Evolutionary conservation across 1,140 invertebrate genomes (phyloP).

Genomic region (Drosophila sturtevanti): DNA sequence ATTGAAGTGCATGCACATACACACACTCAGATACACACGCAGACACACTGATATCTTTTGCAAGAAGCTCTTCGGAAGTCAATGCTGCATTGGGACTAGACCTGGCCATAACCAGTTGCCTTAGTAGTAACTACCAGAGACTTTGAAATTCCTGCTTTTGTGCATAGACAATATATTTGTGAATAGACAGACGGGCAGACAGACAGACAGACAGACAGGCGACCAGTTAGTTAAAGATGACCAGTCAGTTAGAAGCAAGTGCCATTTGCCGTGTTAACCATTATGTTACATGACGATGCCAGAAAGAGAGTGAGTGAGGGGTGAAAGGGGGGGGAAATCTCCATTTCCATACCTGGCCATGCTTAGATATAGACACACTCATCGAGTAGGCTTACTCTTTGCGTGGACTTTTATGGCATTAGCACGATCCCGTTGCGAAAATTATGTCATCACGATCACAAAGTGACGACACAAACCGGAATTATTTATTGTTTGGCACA

Average conservation of each 20-base stretch:
- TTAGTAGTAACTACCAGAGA: conserved; percentile 19
- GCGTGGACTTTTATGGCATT: conserved; percentile 61
- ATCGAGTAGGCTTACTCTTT: conserved; percentile 10
- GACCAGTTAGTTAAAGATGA: not conserved
- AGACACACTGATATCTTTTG: conserved; percentile 30
- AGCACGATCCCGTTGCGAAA: conserved; percentile 47
- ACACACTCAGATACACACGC: conserved; percentile 11
- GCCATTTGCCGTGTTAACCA: conserved; percentile 57
- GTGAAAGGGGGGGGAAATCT: not conserved
- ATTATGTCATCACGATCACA: conserved; percentile 54
- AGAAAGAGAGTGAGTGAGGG: too few species aligned
- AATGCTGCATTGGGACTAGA: not conserved
- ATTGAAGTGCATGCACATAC: not conserved
- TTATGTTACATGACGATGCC: conserved; percentile 15
- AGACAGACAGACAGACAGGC: conserved; percentile 10
- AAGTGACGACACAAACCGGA: conserved; percentile 21
- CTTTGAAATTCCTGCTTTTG: conserved; percentile 55
- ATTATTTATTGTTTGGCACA: not conserved
- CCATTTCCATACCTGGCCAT: conserved; percentile 47
- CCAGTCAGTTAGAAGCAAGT: conserved; percentile 41
- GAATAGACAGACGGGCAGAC: too few species aligned
- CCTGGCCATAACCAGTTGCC: conserved; percentile 40
- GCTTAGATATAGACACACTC: not conserved
- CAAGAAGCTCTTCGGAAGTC: conserved; percentile 50
- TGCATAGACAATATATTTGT: conserved; percentile 24